phyloP scores from a whole-genome alignment of 1,140 invertebrate genomes.

The Drosophila melanica region DNA sequence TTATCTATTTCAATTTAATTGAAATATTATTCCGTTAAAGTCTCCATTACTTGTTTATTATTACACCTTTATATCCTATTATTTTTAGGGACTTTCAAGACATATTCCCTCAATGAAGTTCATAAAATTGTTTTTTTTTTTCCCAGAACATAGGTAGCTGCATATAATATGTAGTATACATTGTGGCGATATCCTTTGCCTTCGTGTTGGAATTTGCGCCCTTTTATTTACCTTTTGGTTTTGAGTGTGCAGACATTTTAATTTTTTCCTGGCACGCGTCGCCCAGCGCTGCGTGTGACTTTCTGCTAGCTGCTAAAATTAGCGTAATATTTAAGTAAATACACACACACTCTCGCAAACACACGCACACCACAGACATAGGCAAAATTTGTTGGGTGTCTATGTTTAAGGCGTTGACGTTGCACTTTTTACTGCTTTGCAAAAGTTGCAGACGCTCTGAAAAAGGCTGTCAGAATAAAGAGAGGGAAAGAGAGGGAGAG shows the following conservation, averaged over 20 bases:
- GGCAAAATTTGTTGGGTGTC: slow-evolving; percentile 37
- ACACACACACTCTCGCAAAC: slow-evolving; percentile 8
- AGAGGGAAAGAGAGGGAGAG: background rate
- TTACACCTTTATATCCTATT: too few relatives aligned
- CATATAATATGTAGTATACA: slow-evolving; percentile 36
- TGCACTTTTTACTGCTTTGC: slow-evolving; percentile 57
- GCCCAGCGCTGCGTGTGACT: slow-evolving; percentile 39
- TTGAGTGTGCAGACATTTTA: slow-evolving; percentile 51
- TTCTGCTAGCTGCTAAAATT: slow-evolving; percentile 52
- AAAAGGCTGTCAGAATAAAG: slow-evolving; percentile 16
- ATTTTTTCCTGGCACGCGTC: slow-evolving; percentile 66
- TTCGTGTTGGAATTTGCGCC: slow-evolving; percentile 10
- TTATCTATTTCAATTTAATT: background rate
- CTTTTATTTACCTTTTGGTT: slow-evolving; percentile 10
- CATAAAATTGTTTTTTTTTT: background rate
- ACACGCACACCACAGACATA: slow-evolving; percentile 10
- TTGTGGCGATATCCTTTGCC: slow-evolving; percentile 10
- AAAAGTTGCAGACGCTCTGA: slow-evolving; percentile 42
- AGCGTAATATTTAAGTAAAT: slow-evolving; percentile 46
- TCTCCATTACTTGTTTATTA: background rate
- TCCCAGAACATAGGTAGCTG: slow-evolving; percentile 11
- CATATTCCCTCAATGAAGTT: too few relatives aligned
- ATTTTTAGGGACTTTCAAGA: too few relatives aligned
- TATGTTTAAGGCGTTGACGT: slow-evolving; percentile 65
- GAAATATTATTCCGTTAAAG: background rate